phyloP scores from a whole-genome alignment of 2,113 vertebrate genomes.

The Campylomormyrus numenius region DNA sequence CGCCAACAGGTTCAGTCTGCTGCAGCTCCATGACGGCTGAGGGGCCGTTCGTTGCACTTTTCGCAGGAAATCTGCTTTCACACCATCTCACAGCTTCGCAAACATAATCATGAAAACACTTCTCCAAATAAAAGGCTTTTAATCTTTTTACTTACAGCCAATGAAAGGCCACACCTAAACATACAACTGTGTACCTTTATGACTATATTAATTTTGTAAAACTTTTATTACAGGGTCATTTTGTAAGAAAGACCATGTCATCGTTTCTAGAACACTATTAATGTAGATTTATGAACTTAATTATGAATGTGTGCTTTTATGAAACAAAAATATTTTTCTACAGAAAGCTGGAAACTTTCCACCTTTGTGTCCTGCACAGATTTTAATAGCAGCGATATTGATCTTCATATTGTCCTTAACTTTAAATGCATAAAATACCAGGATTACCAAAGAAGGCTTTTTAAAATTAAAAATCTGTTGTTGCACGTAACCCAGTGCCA shows the following conservation, averaged over 20 bases:
- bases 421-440: not conserved
- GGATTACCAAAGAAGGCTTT: not conserved
- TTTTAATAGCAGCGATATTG: not conserved
- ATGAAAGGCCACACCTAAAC: not conserved
- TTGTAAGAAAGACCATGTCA: not conserved
- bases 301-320: not conserved
- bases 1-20: constrained; percentile 13
- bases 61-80: not conserved
- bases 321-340: not conserved
- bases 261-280: not conserved
- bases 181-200: not conserved
- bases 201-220: not conserved
- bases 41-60: not conserved
- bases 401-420: not conserved
- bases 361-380: not conserved
- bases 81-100: not conserved
- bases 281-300: not conserved
- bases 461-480: not conserved
- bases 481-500: not conserved
- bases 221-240: not conserved
- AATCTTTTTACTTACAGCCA: not conserved
- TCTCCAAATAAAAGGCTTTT: not conserved
- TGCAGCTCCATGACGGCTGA: not conserved
- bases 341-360: not conserved
- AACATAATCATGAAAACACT: not conserved